Evolutionary conservation across 2,113 vertebrate genomes (phyloP).

Genomic region (Donacobius atricapilla): DNA sequence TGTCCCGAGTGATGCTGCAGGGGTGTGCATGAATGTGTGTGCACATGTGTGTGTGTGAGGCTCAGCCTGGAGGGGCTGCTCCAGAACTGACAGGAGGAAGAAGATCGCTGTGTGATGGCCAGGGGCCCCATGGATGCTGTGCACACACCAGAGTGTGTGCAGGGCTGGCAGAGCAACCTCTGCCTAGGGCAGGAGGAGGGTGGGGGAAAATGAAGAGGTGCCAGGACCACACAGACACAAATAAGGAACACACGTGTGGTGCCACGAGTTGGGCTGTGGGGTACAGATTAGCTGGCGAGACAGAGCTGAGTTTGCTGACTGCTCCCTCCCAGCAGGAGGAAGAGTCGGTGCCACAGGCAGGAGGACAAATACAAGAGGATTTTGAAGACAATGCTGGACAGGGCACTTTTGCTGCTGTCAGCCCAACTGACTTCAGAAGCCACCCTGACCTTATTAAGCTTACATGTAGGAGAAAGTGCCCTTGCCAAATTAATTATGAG

Average conservation of each 20-base stretch:
- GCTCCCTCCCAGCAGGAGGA: not conserved
- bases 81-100: not conserved
- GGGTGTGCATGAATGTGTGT: not conserved
- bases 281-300: not conserved
- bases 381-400: not conserved
- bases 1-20: not conserved
- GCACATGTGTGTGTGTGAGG: accelerated
- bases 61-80: not conserved
- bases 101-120: not conserved
- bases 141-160: not conserved
- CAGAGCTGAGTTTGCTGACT: accelerated
- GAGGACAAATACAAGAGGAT: not conserved
- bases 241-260: not conserved
- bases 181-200: not conserved
- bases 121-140: not conserved
- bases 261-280: not conserved
- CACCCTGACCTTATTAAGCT: not conserved
- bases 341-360: not conserved
- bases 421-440: not conserved
- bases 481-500: constrained; percentile 36
- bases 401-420: not conserved
- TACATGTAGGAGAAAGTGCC: not conserved
- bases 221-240: not conserved
- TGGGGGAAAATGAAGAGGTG: not conserved
- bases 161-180: accelerated